These are phyloP conservation scores for Nycticorax nycticorax DNA, from an alignment of 2,113 vertebrate genomes.

Conservation along the genomic window DNA sequence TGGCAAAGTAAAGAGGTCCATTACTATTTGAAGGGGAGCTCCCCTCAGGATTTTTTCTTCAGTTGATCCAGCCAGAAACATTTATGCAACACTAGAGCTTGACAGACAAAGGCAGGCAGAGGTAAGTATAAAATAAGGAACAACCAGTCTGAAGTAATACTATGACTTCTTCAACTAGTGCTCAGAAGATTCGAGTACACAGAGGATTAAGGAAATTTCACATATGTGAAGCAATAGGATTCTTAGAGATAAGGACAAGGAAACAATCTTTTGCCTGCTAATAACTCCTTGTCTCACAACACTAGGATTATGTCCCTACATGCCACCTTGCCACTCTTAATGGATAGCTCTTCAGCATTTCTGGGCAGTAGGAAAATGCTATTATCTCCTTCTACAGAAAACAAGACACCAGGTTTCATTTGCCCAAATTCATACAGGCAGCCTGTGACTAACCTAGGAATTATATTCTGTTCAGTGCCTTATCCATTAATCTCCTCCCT, in stretches of 20 bases:
- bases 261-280: not conserved
- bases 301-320: not conserved
- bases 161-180: not conserved
- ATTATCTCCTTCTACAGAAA: not conserved
- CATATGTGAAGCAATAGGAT: not conserved
- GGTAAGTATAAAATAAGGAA: conserved; percentile 42
- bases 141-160: not conserved
- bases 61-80: conserved; percentile 74
- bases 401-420: not conserved
- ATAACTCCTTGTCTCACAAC: not conserved
- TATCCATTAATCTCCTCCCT: not conserved
- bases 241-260: not conserved
- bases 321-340: too few species aligned
- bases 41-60: conserved; percentile 67
- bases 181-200: not conserved
- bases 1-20: conserved; percentile 77
- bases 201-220: not conserved
- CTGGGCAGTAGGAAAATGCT: not conserved
- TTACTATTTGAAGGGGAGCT: conserved; percentile 78
- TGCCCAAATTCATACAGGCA: not conserved
- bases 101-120: conserved; percentile 83
- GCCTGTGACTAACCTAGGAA: not conserved
- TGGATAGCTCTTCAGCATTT: not conserved
- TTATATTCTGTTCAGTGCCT: not conserved
- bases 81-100: conserved; percentile 76